phyloP scores from a whole-genome alignment of 2,888 invertebrate genomes.

The Tetragnatha montana region DNA sequence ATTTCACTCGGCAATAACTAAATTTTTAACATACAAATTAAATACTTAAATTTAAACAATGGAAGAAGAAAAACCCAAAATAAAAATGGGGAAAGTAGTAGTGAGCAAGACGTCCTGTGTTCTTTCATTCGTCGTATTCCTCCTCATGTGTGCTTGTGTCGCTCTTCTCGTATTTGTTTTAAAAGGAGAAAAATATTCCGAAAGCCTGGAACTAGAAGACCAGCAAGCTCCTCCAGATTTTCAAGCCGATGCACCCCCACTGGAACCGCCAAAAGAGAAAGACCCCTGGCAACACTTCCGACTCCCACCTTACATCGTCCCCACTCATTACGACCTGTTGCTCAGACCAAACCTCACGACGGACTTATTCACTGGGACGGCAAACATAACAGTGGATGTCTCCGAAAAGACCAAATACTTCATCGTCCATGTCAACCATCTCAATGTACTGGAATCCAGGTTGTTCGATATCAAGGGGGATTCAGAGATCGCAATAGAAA shows the following conservation, averaged over 20 bases:
- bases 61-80: background rate
- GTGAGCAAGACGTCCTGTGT: conserved; percentile 50
- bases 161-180: conserved; percentile 65
- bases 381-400: conserved; percentile 76
- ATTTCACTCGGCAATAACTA: no score
- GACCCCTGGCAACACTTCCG: conserved; percentile 76
- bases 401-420: conserved; percentile 74
- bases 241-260: background rate
- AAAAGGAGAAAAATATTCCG: conserved; percentile 53
- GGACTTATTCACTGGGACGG: conserved; percentile 80
- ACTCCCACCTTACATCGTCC: conserved; percentile 80
- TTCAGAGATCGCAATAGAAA: conserved; percentile 67
- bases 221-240: background rate
- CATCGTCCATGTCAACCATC: conserved; percentile 81
- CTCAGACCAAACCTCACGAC: conserved; percentile 82
- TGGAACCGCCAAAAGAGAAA: background rate
- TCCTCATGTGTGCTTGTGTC: conserved; percentile 56
- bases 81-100: conserved; percentile 43
- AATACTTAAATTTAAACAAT: no score
- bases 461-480: conserved; percentile 71
- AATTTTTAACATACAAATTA: no score
- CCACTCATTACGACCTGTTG: conserved; percentile 82
- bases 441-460: conserved; percentile 78
- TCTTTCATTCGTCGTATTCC: conserved; percentile 43
- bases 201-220: background rate